Evolutionary conservation across 2,888 invertebrate species (phyloP).

Genomic region (Neelides folsomi): DNA sequence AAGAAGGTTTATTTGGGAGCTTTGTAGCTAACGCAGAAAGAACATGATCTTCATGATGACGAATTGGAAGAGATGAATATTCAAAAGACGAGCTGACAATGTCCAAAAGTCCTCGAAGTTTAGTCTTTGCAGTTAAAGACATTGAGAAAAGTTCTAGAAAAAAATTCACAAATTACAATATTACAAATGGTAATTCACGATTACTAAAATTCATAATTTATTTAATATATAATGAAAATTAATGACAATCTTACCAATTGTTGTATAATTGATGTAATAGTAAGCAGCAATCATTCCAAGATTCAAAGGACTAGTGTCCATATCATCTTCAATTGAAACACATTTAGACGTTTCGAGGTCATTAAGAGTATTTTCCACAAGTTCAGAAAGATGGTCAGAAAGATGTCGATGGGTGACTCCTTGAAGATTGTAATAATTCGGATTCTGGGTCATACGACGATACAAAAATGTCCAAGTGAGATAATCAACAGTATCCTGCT

Average conservation of each 20-base stretch:
- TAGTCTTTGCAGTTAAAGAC: slow-evolving; percentile 91
- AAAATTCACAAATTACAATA: slow-evolving; percentile 11
- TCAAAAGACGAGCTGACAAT: slow-evolving; percentile 97
- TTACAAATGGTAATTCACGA: too few relatives aligned
- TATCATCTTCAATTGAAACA: slow-evolving; percentile 93
- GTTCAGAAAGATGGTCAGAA: slow-evolving; percentile 93
- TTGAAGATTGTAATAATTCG: slow-evolving; percentile 97
- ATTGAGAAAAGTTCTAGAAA: slow-evolving; percentile 87
- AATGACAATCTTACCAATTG: slow-evolving; percentile 59
- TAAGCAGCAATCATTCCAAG: slow-evolving; percentile 99
- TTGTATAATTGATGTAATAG: slow-evolving; percentile 98
- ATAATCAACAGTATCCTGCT: slow-evolving; percentile 99
- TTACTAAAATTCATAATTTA: background rate
- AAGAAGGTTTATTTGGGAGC: slow-evolving; percentile 54
- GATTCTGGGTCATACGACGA: slow-evolving; percentile 91
- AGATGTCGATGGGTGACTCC: slow-evolving; percentile 93
- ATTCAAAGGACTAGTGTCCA: slow-evolving; percentile 92
- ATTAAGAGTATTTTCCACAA: slow-evolving; percentile 87
- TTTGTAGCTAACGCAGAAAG: slow-evolving; percentile 50
- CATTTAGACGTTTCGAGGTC: slow-evolving; percentile 95
- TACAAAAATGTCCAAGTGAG: slow-evolving; percentile 99
- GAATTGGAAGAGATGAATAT: slow-evolving; percentile 82
- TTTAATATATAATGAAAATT: background rate
- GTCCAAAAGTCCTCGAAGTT: slow-evolving; percentile 89
- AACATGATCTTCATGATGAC: slow-evolving; percentile 88